Evolutionary conservation across 1,140 invertebrate genomes (phyloP).

Genomic region (Cyphomyrmex costatus): DNA sequence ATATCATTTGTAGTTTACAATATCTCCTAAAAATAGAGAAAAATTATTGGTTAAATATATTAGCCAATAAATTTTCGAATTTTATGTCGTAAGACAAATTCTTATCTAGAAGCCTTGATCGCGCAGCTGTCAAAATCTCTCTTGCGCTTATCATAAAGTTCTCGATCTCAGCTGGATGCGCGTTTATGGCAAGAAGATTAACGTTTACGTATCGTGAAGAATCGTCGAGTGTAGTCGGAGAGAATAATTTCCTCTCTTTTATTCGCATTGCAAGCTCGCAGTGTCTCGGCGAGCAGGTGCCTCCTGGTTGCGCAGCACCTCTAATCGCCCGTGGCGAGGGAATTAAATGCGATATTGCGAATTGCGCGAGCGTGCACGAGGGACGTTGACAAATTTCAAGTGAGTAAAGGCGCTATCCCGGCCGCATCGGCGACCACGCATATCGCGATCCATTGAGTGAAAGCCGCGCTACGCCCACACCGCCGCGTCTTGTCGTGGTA

Average conservation of each 20-base stretch:
- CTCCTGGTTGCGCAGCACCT: constrained; percentile 10
- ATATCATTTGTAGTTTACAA: no score
- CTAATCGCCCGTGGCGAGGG: constrained; percentile 34
- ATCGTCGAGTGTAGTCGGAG: not conserved
- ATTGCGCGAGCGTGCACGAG: constrained; percentile 20
- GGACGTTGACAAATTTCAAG: constrained; percentile 66
- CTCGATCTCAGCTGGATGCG: not conserved
- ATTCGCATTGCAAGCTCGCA: not conserved
- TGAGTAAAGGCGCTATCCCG: constrained; percentile 16
- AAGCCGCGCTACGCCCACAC: constrained; percentile 68
- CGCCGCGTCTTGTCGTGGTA: constrained; percentile 38
- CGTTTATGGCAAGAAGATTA: constrained; percentile 4
- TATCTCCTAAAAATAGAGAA: no score
- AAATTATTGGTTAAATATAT: no score
- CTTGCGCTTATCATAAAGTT: not conserved
- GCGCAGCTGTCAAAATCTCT: not conserved
- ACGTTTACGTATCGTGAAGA: not conserved
- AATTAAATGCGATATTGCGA: constrained; percentile 44
- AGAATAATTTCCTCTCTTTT: constrained; percentile 1
- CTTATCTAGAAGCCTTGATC: not conserved
- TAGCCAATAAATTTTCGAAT: not conserved
- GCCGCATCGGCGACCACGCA: constrained; percentile 52
- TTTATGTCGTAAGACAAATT: not conserved
- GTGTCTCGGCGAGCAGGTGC: constrained; percentile 30
- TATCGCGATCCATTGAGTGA: constrained; percentile 63